Conservation (phyloP, 2,797 vertebrate genomes). For the Uromys caudimaculatus region DNA sequence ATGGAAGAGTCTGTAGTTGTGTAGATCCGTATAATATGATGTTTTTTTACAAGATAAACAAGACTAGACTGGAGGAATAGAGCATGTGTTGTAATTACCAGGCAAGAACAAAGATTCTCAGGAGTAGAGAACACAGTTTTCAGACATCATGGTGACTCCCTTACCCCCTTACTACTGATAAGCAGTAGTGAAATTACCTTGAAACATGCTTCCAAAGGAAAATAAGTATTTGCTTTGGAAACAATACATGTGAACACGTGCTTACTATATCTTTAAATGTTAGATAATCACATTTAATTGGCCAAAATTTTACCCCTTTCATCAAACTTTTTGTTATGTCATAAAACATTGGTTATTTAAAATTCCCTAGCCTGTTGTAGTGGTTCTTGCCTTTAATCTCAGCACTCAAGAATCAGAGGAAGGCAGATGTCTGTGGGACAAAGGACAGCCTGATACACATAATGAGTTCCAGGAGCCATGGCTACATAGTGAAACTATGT, state of each 20-base stretch:
- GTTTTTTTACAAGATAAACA: slow-evolving; percentile 3
- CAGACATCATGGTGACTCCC: neutral
- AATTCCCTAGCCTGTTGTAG: neutral
- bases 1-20: neutral
- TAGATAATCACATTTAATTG: neutral
- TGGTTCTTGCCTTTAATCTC: neutral
- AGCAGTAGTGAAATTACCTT: neutral
- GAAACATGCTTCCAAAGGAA: slow-evolving; percentile 4
- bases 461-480: neutral
- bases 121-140: neutral
- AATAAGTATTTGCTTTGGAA: neutral
- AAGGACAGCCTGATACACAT: neutral
- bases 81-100: neutral
- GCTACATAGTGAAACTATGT: neutral
- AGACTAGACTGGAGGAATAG: neutral
- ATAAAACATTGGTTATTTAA: neutral
- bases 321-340: neutral
- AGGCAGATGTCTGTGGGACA: neutral
- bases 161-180: neutral
- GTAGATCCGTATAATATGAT: neutral
- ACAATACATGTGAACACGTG: neutral
- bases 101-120: neutral
- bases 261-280: neutral
- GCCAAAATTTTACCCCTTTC: neutral
- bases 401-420: neutral